These are phyloP conservation scores for Zosterops lateralis DNA, from an alignment of 2,113 vertebrate genomes.

Conservation along the genomic window DNA sequence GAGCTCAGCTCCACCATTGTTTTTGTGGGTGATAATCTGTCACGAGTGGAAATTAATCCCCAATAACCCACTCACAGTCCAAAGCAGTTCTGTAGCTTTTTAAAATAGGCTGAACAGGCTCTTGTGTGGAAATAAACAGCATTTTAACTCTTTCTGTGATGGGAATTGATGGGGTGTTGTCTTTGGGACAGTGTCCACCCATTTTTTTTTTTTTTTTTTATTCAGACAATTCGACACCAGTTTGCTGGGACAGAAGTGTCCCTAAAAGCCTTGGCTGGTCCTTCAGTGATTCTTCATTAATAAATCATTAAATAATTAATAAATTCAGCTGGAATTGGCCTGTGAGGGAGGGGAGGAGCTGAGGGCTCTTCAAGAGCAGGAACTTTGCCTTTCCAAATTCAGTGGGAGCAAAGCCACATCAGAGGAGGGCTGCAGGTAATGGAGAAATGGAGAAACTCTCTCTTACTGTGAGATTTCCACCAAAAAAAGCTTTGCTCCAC, in stretches of 20 bases:
- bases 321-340: neutral
- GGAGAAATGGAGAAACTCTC: no score
- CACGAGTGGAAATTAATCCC: neutral
- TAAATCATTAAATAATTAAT: neutral
- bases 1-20: neutral
- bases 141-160: conserved; percentile 3
- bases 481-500: accelerated
- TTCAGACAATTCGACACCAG: conserved; percentile 15
- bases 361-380: neutral
- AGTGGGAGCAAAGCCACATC: accelerated
- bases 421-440: accelerated
- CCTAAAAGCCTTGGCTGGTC: neutral
- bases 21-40: neutral
- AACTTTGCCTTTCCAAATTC: neutral
- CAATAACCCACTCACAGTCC: neutral
- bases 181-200: neutral
- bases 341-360: neutral
- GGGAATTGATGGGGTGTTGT: neutral
- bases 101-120: neutral
- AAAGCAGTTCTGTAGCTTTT: neutral
- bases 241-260: conserved; percentile 12
- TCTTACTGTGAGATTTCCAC: neutral
- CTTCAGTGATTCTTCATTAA: neutral
- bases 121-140: neutral
- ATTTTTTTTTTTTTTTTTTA: conserved; percentile 9